Evolutionary conservation across 2,888 invertebrate genomes (phyloP).

Genomic region (Oligia fasciuncula): DNA sequence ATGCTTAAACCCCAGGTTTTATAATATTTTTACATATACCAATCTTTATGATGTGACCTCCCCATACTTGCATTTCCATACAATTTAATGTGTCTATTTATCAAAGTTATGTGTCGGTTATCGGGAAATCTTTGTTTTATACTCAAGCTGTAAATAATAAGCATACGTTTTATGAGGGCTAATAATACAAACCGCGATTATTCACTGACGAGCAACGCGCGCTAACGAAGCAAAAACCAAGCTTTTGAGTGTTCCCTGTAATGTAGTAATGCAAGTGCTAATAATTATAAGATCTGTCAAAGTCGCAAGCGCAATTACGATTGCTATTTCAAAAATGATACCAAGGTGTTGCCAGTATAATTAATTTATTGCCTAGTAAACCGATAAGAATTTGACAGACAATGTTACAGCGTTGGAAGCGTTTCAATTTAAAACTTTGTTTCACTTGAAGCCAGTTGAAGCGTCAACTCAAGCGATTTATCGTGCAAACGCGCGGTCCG

Average conservation of each 20-base stretch:
- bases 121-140: conserved; percentile 64
- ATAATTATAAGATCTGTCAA: conserved; percentile 60
- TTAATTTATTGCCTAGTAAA: conserved; percentile 21
- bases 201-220: conserved; percentile 34
- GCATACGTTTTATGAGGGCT: conserved; percentile 61
- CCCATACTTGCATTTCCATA: conserved; percentile 6
- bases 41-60: conserved; percentile 3
- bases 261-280: conserved; percentile 39
- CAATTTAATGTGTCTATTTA: conserved; percentile 51
- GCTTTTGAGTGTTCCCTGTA: conserved; percentile 40
- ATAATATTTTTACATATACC: neutral
- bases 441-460: conserved; percentile 53
- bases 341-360: conserved; percentile 42
- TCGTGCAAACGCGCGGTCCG: conserved; percentile 79
- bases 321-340: conserved; percentile 41
- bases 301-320: conserved; percentile 41
- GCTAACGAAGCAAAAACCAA: conserved; percentile 61
- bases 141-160: conserved; percentile 61
- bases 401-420: conserved; percentile 25
- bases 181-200: conserved; percentile 63
- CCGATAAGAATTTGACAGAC: conserved; percentile 43
- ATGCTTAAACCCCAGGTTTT: neutral
- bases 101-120: conserved; percentile 46
- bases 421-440: conserved; percentile 45
- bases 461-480: conserved; percentile 75